Percentiles rank a stretch among this genome's conserved stretches.
Conservation (phyloP, 2,797 vertebrate genomes). For the Hypotaenidia philippensis region DNA sequence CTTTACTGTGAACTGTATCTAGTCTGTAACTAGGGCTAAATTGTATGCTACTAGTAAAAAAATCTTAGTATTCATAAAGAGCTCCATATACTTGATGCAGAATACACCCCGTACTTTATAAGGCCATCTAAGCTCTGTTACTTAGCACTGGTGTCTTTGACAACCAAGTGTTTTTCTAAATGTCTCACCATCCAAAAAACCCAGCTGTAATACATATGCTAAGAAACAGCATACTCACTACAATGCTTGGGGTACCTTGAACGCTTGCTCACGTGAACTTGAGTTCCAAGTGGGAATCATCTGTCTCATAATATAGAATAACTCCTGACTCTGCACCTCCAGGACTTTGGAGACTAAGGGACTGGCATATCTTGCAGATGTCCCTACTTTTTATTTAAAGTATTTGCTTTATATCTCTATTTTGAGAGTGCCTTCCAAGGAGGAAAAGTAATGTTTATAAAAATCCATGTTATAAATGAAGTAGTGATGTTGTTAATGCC, state of each 20-base stretch:
- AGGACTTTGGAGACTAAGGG: neutral
- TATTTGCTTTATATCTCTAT: neutral
- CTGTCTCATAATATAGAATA: neutral
- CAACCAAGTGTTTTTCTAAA: neutral
- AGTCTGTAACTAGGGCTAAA: neutral
- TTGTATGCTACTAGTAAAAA: neutral
- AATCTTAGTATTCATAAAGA: neutral
- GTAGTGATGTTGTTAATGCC: neutral
- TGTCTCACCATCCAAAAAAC: neutral
- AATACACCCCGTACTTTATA: neutral
- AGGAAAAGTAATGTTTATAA: neutral
- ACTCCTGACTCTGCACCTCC: neutral
- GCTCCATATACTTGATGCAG: neutral
- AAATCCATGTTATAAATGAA: neutral
- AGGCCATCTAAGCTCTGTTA: neutral
- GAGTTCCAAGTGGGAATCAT: fast-evolving
- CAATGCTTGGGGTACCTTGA: neutral
- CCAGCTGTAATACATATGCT: neutral
- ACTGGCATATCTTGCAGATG: neutral
- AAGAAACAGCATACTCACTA: neutral
- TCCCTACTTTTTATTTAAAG: neutral
- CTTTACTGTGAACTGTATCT: neutral
- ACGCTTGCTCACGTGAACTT: fast-evolving
- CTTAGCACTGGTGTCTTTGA: neutral
- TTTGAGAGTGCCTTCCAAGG: neutral